Evolutionary conservation across 2,797 vertebrate genomes (phyloP), one percentile per base, ranked within the genome.

Genomic region (Eurystomus glaucurus): DNA sequence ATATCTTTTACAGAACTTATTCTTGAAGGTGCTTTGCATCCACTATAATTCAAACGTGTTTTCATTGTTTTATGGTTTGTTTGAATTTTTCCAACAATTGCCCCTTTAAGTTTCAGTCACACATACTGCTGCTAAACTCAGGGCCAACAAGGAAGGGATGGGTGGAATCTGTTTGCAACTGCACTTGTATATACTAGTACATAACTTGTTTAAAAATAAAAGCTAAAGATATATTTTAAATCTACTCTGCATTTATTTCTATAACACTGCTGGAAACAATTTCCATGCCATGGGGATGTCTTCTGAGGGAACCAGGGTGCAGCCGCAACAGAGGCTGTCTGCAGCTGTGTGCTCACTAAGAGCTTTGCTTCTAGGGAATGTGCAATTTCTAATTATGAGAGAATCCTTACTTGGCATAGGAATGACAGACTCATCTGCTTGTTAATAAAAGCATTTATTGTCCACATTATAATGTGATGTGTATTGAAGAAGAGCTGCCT

Each of bases 371-470:
- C 88, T 58, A 85, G n/a, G 35, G n/a, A 89, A 70, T 41, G 31
- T 83, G 79, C 58, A 88, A 12, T 88, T 87, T 85, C 77, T 94
- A 89, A 94, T 94, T 89, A 88, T 68, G 68, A 80, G 19, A 78
- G n/a, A 92, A 80, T 87, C 33, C 72, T 92, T 89, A 35, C 82
- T 93, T 94, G 80, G 77, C 64, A 69, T 26, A 84, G 35, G 19
- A 88, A 86, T 89, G 64, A 50, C 58, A 94, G 84, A 45, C 70
- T 96, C 65, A 88, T 95, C 70, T 86, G 35, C 46, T 91, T 92
- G 54, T 81, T 94, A 88, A 91, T 72, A 85, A 83, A 90, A 87
- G 8, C 54, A 81, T 96, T 95, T 93, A 66, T 89, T 80, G 31
- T 92, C 60, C 45, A 39, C 25, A 43, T 94, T 93, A 62, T 77